phyloP scores from a whole-genome alignment of 2,888 invertebrate species.

The Limnephilus rhombicus region DNA sequence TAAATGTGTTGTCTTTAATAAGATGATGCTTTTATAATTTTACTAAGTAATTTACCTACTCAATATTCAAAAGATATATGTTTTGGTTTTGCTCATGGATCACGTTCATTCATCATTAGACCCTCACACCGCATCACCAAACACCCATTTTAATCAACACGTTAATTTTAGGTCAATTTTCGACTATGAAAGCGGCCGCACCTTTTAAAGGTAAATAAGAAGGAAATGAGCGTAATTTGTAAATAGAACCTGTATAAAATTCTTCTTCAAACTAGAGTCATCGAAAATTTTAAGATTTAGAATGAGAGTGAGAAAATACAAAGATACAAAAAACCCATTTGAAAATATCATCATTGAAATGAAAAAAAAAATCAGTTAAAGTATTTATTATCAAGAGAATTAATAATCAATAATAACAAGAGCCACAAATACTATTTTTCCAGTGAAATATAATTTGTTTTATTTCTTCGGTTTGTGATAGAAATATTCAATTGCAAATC shows the following conservation, averaged over 20 bases:
- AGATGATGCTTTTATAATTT: neutral
- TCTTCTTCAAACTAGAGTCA: slow-evolving; percentile 42
- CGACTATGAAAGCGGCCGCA: slow-evolving; percentile 63
- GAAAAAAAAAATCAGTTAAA: neutral
- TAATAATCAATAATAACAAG: neutral
- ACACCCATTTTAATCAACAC: slow-evolving; percentile 31
- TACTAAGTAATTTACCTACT: neutral
- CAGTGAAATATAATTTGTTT: neutral
- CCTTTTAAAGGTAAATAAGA: slow-evolving; percentile 66
- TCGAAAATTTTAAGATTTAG: neutral
- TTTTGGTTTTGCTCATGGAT: neutral
- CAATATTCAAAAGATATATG: neutral
- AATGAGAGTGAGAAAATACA: neutral
- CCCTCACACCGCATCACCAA: neutral
- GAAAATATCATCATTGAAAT: neutral
- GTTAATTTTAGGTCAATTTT: slow-evolving; percentile 64
- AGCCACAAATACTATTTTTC: neutral
- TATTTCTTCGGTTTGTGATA: neutral
- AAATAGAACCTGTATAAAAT: slow-evolving; percentile 47
- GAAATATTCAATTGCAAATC: neutral
- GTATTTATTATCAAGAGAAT: neutral
- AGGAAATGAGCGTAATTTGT: slow-evolving; percentile 36
- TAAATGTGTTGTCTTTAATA: neutral
- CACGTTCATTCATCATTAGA: neutral
- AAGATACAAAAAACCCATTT: neutral